Evolutionary conservation across 2,888 invertebrate species (phyloP), one percentile per base, ranked within the genome.

Genomic region (Drosophila prolongata): DNA sequence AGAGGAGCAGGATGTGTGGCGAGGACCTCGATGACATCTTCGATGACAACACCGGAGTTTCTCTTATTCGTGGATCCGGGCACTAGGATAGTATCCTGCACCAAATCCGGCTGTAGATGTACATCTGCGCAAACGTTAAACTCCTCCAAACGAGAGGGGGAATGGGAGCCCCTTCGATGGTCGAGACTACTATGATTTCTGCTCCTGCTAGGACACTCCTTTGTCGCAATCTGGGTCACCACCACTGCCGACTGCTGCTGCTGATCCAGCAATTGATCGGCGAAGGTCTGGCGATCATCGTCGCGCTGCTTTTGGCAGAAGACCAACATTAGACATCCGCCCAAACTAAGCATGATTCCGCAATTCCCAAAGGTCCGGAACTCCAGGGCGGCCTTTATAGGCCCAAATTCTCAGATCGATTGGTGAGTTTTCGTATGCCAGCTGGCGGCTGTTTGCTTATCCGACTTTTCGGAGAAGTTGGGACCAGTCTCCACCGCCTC

Each of bases 21-120:
- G 35, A 70, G 68, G 49, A 72, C 35, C 55, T 87, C 77, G 35
- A 80, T 84, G 67, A 68, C 80, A 61, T 78, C 83, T 16, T 69
- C 65, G 9, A 73, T 50, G 46, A 56, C 40, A n/a, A 82, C 14
- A n/a, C 76, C 80, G 40, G 80, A 77, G 19, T 6, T 13, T 0
- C 73, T 70, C 6, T 61, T 50, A 14, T 43, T 4, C 5, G 8
- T 4, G 34, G 6, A 24, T 8, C 24, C 35, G 11, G 11, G 8
- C 6, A 6, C 30, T 14, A 6, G 16, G 6, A 49, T 14, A 6
- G 46, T 2, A 13, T 50, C 52, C 14, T 14, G 37, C 4, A 50
- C 27, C 37, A 35, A 34, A 37, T 56, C 56, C 3, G 71, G 69
- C 9, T n/a, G 37, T 1, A 47, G 50, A 65, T 82, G 81, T 16